Evolutionary conservation across 2,113 vertebrate species (phyloP), one percentile per base, ranked within the genome.

Genomic region (Crotophaga sulcirostris): DNA sequence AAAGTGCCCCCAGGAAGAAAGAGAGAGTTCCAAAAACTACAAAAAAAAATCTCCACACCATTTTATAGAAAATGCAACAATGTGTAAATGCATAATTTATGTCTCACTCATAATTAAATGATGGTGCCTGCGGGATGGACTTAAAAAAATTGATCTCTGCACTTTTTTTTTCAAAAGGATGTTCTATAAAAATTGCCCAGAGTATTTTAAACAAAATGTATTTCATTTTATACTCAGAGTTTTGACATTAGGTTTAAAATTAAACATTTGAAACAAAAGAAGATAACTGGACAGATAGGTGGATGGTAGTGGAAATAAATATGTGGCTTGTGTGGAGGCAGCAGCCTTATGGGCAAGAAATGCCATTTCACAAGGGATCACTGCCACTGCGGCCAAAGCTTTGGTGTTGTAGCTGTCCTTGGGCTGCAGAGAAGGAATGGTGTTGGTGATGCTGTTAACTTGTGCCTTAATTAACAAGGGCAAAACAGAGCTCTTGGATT

Each of bases 31-130:
- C 96, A 66, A 96, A 90, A 93, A 94, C 51, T 90, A 94, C 20
- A 52, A 93, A 87, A 94, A 95, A 96, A 96, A 93, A 91, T 92
- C 95, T 97, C 93, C 64, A 55, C 97, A 97, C 97, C 95, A 93
- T 96, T 97, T 96, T 97, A 96, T 97, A 97, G 98, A 97, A 97
- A 97, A 98, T 96, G 98, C 98, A 98, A 98, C 98, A 98, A 98
- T 98, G 98, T 98, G 97, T 96, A 91, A 91, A 98, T 98, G 98
- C 98, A 98, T 98, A 98, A 98, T 98, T 98, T 98, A 98, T 98
- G 96, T 96, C 97, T 97, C 79, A 87, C 96, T 98, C 98, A 98
- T 98, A 98, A 98, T 98, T 98, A 98, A 98, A 98, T 98, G 98
- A 98, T 98, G 97, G 97, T 87, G 98, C 98, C 98, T 97, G 94